Conservation (phyloP, 2,113 vertebrate species). For the Ursus arctos region DNA sequence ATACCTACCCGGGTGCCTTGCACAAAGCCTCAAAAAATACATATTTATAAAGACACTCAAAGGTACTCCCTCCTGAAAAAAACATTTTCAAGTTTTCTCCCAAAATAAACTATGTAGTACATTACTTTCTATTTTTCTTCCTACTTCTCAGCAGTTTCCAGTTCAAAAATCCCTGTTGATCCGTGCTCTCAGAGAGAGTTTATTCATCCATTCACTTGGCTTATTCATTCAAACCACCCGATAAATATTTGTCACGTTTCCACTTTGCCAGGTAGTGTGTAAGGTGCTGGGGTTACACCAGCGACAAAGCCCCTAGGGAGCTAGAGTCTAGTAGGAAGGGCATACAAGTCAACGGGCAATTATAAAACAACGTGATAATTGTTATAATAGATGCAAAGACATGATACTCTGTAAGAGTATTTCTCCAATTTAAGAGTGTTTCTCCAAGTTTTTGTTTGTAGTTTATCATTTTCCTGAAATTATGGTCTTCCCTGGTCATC, state of each 20-base stretch:
- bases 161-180: neutral
- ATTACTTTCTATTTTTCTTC: neutral
- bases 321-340: neutral
- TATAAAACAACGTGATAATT: neutral
- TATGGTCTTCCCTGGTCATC: neutral
- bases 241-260: neutral
- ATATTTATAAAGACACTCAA: neutral
- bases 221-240: constrained; percentile 17
- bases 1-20: neutral
- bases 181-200: neutral
- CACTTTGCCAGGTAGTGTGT: neutral
- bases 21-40: neutral
- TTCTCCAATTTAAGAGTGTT: neutral
- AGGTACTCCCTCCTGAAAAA: neutral
- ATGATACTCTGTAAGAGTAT: neutral
- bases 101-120: neutral
- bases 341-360: neutral
- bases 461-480: neutral
- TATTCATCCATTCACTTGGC: neutral
- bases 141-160: neutral
- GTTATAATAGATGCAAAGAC: neutral
- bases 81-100: neutral
- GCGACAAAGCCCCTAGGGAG: neutral
- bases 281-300: neutral
- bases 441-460: neutral